Evolutionary conservation across 1,140 invertebrate species (phyloP).

Genomic region (Stegodyphus dumicola): DNA sequence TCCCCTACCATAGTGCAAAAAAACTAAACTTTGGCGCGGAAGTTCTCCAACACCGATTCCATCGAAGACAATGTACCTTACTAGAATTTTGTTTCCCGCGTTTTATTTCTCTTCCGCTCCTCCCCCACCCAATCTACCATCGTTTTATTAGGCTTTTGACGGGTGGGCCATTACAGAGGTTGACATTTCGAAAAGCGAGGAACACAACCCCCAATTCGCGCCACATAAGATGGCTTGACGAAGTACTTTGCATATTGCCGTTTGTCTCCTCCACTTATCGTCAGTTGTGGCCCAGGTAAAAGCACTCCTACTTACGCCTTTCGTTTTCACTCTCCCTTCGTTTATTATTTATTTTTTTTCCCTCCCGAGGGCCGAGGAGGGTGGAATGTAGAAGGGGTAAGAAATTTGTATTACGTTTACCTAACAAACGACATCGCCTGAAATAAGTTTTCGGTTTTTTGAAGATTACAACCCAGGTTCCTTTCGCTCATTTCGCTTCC

Average conservation of each 20-base stretch:
- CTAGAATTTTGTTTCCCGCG: not conserved
- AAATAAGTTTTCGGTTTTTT: no score
- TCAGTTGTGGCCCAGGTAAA: conserved; percentile 48
- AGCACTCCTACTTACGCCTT: not conserved
- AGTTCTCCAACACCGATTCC: conserved; percentile 11
- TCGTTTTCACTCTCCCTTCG: not conserved
- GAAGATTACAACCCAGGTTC: no score
- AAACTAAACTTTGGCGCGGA: not conserved
- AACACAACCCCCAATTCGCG: conserved; percentile 42
- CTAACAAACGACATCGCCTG: no score
- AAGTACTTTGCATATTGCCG: conserved; percentile 59
- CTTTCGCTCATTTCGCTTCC: no score
- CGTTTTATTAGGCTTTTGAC: conserved; percentile 58
- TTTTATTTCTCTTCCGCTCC: not conserved
- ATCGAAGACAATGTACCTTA: not conserved
- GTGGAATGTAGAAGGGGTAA: no score
- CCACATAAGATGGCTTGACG: conserved; percentile 23
- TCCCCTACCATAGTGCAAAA: no score
- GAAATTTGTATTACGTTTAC: no score
- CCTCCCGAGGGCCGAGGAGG: not conserved
- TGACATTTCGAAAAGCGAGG: conserved; percentile 36
- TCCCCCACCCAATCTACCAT: not conserved
- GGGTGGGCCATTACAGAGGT: conserved; percentile 42
- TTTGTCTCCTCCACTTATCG: conserved; percentile 51
- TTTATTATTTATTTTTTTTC: conserved; percentile 21